Evolutionary conservation across 2,888 invertebrate genomes (phyloP), one percentile per base, ranked within the genome.

Genomic region (Habrosyne pyritoides): DNA sequence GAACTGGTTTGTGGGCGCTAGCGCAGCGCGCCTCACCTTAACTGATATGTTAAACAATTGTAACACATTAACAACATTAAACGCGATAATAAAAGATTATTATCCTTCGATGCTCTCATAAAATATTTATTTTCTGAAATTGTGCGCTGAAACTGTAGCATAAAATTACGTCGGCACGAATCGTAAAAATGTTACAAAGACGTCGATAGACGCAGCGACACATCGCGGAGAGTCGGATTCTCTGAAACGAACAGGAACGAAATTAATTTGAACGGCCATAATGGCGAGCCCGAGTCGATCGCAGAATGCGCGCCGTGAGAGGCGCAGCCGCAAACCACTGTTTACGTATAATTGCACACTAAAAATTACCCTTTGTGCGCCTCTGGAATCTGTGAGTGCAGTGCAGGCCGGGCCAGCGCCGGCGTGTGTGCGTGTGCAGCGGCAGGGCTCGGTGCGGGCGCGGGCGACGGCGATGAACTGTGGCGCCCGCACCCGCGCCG

Each of bases 251-350:
- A 42, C 18, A 42, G 18, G 14, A 18, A 42, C 42, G 18, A 42
- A 42, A 42, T 42, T 42, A 42, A 42, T 42, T 42, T 42, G 42
- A 42, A 42, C 42, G 18, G 36, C 36, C 36, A 36, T 36, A 36
- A 36, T 36, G 36, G 18, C 42, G 18, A 42, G 42, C 42, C 42
- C 14, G 7, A 42, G 42, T 42, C 42, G 18, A 42, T 42, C 52
- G 59, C 55, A 46, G 53, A 28, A 51, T 26, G 50, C 21, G 12
- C 21, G 21, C 53, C 55, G 52, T 53, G 59, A 61, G 56, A 61
- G 56, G 46, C 50, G 42, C 59, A 48, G 54, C 59, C 59, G 42
- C 42, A 42, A 33, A 42, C 42, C 42, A 42, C 42, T 42, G 42
- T 42, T 42, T 42, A 42, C 42, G 42, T 42, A 42, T 42, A 42